phyloP scores from a whole-genome alignment of 1,140 invertebrate species.

The Polypedilum vanderplanki region DNA sequence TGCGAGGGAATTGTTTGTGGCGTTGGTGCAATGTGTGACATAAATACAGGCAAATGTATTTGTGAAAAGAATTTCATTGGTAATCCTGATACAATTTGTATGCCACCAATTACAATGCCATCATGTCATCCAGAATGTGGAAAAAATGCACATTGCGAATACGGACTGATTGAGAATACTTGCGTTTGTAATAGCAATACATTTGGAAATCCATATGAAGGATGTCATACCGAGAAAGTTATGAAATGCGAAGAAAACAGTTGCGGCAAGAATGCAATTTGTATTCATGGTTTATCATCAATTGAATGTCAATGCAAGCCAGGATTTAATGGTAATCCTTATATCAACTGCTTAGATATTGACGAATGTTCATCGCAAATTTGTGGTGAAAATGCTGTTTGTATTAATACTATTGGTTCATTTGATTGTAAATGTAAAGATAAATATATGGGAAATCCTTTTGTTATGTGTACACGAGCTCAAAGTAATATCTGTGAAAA shows the following conservation, averaged over 20 bases:
- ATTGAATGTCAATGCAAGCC: conserved; percentile 75
- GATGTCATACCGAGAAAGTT: conserved; percentile 62
- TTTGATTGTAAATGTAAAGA: conserved; percentile 81
- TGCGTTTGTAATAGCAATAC: conserved; percentile 79
- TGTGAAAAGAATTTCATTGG: conserved; percentile 82
- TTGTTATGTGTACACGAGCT: conserved; percentile 63
- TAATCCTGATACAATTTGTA: conserved; percentile 80
- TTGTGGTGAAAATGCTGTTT: conserved; percentile 78
- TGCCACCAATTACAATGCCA: conserved; percentile 75
- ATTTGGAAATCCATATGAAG: conserved; percentile 78
- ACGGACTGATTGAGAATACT: conserved; percentile 59
- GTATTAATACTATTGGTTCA: conserved; percentile 78
- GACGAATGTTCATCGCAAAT: conserved; percentile 76
- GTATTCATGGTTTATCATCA: conserved; percentile 60
- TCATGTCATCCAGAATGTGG: conserved; percentile 73
- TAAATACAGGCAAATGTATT: conserved; percentile 69
- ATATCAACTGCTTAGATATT: conserved; percentile 75
- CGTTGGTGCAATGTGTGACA: conserved; percentile 73
- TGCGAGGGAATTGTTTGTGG: conserved; percentile 79
- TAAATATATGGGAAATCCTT: conserved; percentile 77
- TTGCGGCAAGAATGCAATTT: conserved; percentile 73
- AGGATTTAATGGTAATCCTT: conserved; percentile 79
- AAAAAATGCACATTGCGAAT: conserved; percentile 78
- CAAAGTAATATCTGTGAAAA: conserved; percentile 61
- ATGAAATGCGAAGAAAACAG: conserved; percentile 63